phyloP scores from a whole-genome alignment of 2,797 vertebrate genomes.

The Coreius guichenoti region DNA sequence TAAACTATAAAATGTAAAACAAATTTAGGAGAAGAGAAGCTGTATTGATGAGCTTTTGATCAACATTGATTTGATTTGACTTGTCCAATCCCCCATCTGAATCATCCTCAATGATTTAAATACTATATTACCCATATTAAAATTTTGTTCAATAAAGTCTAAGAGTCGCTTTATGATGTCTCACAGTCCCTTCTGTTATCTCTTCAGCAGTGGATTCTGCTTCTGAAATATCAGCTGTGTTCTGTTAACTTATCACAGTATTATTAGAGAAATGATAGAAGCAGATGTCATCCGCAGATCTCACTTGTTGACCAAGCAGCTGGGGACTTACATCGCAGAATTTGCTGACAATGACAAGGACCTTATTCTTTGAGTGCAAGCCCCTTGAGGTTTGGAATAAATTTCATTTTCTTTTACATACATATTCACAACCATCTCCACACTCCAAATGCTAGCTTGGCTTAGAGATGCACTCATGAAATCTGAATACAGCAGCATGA shows the following conservation, averaged over 20 bases:
- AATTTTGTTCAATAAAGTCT: not conserved
- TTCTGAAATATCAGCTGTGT: not conserved
- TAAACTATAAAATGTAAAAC: not conserved
- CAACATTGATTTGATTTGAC: not conserved
- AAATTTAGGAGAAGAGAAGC: not conserved
- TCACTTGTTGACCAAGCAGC: constrained; percentile 15
- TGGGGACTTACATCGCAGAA: constrained; percentile 7
- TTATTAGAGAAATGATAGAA: constrained; percentile 42
- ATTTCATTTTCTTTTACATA: constrained; percentile 26
- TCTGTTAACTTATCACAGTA: constrained; percentile 11
- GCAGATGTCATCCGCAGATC: constrained; percentile 33
- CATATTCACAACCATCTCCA: constrained; percentile 29
- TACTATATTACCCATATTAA: not conserved
- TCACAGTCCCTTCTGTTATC: not conserved
- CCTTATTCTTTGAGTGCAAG: constrained; percentile 33
- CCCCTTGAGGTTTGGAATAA: constrained; percentile 36
- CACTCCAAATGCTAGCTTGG: constrained; percentile 43
- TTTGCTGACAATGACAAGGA: constrained; percentile 41
- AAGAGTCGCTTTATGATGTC: not conserved
- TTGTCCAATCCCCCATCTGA: not conserved
- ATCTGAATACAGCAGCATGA: constrained; percentile 40
- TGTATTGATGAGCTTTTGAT: not conserved
- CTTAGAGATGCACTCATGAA: constrained; percentile 34
- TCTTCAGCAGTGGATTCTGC: not conserved
- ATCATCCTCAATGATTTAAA: not conserved